phyloP scores from a whole-genome alignment of 2,797 vertebrate genomes.

The Botia kubotai region DNA sequence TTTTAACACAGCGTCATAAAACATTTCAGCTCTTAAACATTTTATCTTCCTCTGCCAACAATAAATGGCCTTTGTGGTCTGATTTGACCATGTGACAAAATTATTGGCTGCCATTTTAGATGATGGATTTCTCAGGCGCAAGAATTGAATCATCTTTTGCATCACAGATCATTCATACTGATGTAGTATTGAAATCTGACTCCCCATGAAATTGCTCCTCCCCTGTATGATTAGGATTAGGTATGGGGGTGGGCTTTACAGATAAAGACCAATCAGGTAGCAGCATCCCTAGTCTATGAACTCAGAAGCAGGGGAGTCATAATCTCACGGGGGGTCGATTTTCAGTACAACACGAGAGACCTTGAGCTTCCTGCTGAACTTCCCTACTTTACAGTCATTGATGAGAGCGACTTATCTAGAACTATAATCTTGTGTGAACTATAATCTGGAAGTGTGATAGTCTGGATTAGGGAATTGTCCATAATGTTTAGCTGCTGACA shows the following conservation, averaged over 20 bases:
- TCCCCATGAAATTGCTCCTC: too few relatives aligned
- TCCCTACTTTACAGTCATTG: not conserved
- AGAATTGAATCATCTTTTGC: not conserved
- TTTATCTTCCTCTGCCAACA: slow-evolving; percentile 1
- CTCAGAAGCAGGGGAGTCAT: too few relatives aligned
- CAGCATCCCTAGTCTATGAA: too few relatives aligned
- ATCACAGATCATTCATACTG: not conserved
- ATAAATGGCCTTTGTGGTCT: slow-evolving; percentile 1
- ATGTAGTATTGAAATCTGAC: too few relatives aligned
- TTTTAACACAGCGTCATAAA: slow-evolving; percentile 2
- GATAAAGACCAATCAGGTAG: too few relatives aligned
- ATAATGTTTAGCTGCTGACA: not conserved
- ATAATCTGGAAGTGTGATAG: not conserved
- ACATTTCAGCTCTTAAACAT: not conserved
- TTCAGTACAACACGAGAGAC: not conserved
- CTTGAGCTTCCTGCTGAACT: not conserved
- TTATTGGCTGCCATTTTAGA: not conserved
- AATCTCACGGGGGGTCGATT: too few relatives aligned
- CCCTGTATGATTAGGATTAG: too few relatives aligned
- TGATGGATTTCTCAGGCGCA: not conserved
- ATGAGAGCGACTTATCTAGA: not conserved
- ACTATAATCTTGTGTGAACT: not conserved
- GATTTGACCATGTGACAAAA: slow-evolving; percentile 24
- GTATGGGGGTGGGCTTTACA: too few relatives aligned
- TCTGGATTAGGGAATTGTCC: not conserved